phyloP scores from a whole-genome alignment of 2,797 vertebrate species.

The Vespertilio murinus region DNA sequence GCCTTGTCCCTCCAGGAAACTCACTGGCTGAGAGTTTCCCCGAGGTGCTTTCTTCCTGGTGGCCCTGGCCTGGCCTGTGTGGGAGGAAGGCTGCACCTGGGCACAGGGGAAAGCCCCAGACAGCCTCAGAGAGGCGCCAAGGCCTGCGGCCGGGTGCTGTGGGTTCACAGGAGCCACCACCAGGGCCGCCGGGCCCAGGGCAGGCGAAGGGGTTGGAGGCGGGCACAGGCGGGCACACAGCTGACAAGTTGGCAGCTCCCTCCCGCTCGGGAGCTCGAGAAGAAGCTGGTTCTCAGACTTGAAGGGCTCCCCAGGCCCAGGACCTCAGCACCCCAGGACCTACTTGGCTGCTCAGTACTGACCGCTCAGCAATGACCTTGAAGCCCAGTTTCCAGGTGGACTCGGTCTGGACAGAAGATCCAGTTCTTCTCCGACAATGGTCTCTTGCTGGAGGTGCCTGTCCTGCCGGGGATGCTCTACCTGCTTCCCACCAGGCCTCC shows the following conservation, averaged over 20 bases:
- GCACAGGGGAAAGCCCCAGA: background rate
- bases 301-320: background rate
- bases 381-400: background rate
- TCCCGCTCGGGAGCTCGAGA: background rate
- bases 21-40: background rate
- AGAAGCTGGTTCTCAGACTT: background rate
- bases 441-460: background rate
- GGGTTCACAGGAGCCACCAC: background rate
- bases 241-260: background rate
- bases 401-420: background rate
- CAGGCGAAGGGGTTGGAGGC: too few species aligned
- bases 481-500: background rate
- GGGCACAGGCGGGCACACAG: background rate
- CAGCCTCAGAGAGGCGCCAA: background rate
- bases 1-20: background rate
- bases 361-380: background rate
- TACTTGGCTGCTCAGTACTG: background rate
- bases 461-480: background rate
- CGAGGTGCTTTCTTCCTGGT: background rate
- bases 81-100: background rate
- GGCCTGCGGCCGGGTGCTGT: background rate
- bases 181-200: too few species aligned
- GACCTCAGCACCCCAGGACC: background rate
- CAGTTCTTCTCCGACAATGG: background rate
- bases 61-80: background rate